Conservation (phyloP, 2,113 vertebrate species). For the Rhombomys opimus region DNA sequence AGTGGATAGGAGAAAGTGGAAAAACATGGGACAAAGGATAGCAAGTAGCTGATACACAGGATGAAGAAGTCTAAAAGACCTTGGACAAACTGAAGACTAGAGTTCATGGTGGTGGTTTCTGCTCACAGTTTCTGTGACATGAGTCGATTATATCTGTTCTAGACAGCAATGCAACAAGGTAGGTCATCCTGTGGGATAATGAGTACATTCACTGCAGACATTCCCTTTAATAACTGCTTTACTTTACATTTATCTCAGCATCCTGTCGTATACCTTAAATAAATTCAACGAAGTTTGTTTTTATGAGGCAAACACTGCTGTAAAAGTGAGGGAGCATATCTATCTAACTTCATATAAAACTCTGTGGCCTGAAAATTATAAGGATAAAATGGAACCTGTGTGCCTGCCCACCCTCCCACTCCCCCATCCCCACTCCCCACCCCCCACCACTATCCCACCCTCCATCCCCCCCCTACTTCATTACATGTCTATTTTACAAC, state of each 20-base stretch:
- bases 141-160: not conserved
- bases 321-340: not conserved
- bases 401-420: no score
- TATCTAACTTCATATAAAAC: not conserved
- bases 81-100: not conserved
- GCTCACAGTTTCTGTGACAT: not conserved
- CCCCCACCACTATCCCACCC: no score
- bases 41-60: not conserved
- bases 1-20: not conserved
- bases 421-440: no score
- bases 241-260: not conserved
- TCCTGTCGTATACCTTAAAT: not conserved
- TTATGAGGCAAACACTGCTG: not conserved
- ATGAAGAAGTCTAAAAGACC: not conserved
- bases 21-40: not conserved
- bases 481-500: constrained; percentile 10
- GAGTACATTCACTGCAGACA: not conserved
- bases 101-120: not conserved
- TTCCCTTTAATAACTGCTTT: not conserved
- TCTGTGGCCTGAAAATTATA: not conserved
- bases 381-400: constrained; percentile 16
- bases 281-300: not conserved
- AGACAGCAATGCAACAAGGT: not conserved
- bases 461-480: not conserved
- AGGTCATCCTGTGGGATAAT: not conserved